Conservation (phyloP, 2,797 vertebrate genomes). For the Fratercula arctica region DNA sequence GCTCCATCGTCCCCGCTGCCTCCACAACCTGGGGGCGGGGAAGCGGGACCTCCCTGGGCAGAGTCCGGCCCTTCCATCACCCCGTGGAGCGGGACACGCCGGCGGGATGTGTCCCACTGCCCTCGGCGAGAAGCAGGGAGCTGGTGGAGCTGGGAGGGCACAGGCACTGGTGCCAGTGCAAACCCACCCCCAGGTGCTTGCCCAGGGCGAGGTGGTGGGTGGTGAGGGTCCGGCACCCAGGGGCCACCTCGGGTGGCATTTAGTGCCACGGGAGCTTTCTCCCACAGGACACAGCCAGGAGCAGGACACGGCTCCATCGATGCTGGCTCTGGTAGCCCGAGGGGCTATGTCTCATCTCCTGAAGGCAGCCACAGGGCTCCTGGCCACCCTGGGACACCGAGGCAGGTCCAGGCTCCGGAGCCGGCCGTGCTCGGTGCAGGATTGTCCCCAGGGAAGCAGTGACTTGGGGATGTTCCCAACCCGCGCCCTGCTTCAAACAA, state of each 20-base stretch:
- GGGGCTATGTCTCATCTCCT: not conserved
- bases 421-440: not conserved
- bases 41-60: not conserved
- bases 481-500: not conserved
- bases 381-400: accelerated
- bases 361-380: not conserved
- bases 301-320: not conserved
- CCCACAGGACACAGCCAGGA: not conserved
- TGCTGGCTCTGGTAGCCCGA: not conserved
- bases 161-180: not conserved
- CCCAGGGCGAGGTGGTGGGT: accelerated
- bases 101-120: not conserved
- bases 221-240: not conserved
- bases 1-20: accelerated
- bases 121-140: not conserved
- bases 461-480: not conserved
- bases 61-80: accelerated
- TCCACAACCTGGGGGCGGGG: accelerated
- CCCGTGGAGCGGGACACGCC: accelerated
- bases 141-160: not conserved
- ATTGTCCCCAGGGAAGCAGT: accelerated
- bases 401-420: not conserved
- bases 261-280: not conserved
- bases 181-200: accelerated
- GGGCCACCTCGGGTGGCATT: not conserved